These are phyloP conservation scores for Alviniconcha marisindica DNA, from an alignment of 1,140 invertebrate genomes.

Conservation along the genomic window DNA sequence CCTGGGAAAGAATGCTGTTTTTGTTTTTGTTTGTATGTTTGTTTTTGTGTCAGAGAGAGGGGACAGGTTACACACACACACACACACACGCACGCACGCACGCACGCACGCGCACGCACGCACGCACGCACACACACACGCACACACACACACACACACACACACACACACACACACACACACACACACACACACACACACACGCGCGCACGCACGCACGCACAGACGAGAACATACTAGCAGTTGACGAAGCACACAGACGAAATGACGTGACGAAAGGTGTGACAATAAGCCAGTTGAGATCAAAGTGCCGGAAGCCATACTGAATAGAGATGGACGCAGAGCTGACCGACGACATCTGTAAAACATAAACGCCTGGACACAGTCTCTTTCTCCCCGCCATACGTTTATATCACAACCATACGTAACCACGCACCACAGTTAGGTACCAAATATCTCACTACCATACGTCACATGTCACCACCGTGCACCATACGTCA, in stretches of 20 bases:
- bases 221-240: background rate
- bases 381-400: too few relatives aligned
- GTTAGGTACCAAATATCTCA: too few relatives aligned
- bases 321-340: too few relatives aligned
- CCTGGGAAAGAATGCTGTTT: background rate
- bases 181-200: background rate
- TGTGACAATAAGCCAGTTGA: too few relatives aligned
- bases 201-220: background rate
- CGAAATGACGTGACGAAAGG: background rate
- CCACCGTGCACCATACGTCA: too few relatives aligned
- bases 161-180: background rate
- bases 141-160: conserved; percentile 2
- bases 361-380: too few relatives aligned
- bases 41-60: background rate
- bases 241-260: background rate
- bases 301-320: too few relatives aligned
- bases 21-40: background rate
- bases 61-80: background rate
- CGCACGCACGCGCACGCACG: background rate
- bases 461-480: too few relatives aligned
- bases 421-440: too few relatives aligned
- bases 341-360: too few relatives aligned
- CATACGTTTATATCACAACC: too few relatives aligned
- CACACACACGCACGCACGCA: background rate
- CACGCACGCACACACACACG: conserved; percentile 5